Percentiles rank a stretch among this genome's conserved stretches.
Conservation (phyloP, 2,888 invertebrate genomes). For the Pyrochroa serraticornis region DNA sequence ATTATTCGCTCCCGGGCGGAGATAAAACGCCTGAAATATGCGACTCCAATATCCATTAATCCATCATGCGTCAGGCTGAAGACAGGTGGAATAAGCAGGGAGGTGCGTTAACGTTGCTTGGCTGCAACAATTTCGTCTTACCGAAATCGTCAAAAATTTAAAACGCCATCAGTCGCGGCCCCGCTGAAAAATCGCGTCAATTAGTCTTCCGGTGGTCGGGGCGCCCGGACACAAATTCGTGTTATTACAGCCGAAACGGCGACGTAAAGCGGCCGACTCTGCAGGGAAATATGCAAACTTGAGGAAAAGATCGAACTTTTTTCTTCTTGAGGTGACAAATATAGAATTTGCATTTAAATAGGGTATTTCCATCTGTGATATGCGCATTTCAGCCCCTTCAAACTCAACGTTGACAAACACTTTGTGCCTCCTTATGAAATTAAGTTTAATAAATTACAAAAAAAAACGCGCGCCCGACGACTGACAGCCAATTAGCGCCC, state of each 20-base stretch:
- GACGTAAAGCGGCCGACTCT: slow-evolving; percentile 38
- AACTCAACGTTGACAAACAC: slow-evolving; percentile 50
- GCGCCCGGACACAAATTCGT: slow-evolving; percentile 27
- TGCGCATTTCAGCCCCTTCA: slow-evolving; percentile 48
- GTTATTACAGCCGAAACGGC: slow-evolving; percentile 10
- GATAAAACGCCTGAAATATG: slow-evolving; percentile 61
- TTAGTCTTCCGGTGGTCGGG: slow-evolving; percentile 47
- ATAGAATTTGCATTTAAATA: slow-evolving; percentile 72
- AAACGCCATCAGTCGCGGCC: neutral
- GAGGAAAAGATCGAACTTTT: slow-evolving; percentile 58
- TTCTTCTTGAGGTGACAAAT: slow-evolving; percentile 65
- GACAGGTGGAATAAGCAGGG: slow-evolving; percentile 37
- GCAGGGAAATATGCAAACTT: slow-evolving; percentile 56
- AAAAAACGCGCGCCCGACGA: slow-evolving; percentile 1
- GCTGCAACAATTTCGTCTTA: neutral
- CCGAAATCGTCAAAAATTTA: neutral
- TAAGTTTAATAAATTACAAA: slow-evolving; percentile 43
- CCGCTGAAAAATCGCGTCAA: slow-evolving; percentile 50
- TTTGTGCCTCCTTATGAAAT: slow-evolving; percentile 50
- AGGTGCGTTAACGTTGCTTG: neutral
- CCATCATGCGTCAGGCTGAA: slow-evolving; percentile 70
- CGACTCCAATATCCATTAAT: slow-evolving; percentile 81
- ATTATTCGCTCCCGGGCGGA: slow-evolving; percentile 48
- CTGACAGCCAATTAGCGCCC: neutral
- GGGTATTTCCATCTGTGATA: slow-evolving; percentile 69